phyloP scores from a whole-genome alignment of 2,113 vertebrate species.

The Grallaria varia region DNA sequence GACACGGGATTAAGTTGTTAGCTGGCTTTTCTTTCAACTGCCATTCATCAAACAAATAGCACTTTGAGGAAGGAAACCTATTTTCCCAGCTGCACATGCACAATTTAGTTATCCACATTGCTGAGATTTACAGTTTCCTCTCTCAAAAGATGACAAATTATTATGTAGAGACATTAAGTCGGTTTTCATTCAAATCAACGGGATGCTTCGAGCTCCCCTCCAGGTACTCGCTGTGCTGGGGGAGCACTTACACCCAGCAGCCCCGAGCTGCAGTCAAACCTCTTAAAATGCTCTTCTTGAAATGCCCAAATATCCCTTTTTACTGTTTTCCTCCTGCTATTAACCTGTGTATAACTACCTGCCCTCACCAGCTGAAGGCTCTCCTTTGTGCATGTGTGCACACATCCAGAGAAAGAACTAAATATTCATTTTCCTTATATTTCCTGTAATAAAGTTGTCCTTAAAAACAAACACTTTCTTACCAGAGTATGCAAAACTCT shows the following conservation, averaged over 20 bases:
- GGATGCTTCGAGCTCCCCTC: background rate
- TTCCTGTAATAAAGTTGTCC: background rate
- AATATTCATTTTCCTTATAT: background rate
- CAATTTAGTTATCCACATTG: background rate
- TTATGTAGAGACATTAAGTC: background rate
- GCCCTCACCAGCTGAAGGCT: background rate
- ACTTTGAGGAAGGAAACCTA: constrained; percentile 24
- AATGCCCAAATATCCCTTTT: background rate
- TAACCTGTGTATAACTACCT: background rate
- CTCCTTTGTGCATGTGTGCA: background rate
- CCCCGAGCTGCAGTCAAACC: background rate
- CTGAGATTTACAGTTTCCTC: background rate
- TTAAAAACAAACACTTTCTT: background rate
- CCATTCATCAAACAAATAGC: constrained; percentile 50
- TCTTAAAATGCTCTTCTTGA: background rate
- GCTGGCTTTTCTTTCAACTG: constrained; percentile 26
- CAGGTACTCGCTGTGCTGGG: background rate
- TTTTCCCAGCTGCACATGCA: constrained; percentile 23
- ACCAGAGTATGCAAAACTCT: background rate
- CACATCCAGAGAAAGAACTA: background rate
- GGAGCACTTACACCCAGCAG: background rate
- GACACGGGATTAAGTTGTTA: constrained; percentile 57
- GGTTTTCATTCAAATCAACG: background rate
- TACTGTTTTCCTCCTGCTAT: background rate
- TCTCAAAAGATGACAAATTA: constrained; percentile 5